Percentiles rank a stretch among this genome's conserved stretches.
Evolutionary conservation across 2,113 vertebrate species (phyloP).

Genomic region (Trogon surrucura): DNA sequence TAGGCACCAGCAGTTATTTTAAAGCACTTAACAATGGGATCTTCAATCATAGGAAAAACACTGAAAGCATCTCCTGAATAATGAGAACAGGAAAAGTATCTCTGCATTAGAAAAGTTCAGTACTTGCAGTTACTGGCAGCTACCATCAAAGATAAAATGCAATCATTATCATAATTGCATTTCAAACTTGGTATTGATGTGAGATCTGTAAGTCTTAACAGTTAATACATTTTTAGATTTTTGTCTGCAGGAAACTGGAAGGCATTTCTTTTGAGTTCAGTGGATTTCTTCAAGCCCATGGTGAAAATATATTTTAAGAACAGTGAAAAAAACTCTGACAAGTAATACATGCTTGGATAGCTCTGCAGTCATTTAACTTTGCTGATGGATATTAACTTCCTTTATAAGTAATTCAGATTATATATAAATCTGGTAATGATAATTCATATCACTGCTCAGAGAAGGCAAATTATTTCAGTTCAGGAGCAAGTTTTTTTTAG

Average conservation of each 20-base stretch:
- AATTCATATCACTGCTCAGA: conserved; percentile 38
- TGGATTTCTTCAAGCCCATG: background rate
- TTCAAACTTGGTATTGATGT: background rate
- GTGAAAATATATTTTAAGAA: conserved; percentile 22
- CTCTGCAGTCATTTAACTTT: conserved; percentile 30
- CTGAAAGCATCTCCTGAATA: background rate
- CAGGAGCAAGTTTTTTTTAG: background rate
- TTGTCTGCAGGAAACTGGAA: background rate
- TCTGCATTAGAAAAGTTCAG: background rate
- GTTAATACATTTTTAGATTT: conserved; percentile 1
- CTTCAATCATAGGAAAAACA: background rate
- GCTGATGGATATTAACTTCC: conserved; percentile 25
- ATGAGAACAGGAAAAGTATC: background rate
- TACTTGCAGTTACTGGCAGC: background rate
- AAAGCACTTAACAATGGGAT: background rate
- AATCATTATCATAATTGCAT: background rate
- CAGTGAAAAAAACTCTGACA: background rate
- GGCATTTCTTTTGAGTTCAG: background rate
- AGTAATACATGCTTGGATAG: background rate
- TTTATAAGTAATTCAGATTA: conserved; percentile 35
- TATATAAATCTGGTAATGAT: conserved; percentile 31
- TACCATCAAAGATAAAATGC: background rate
- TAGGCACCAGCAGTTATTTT: background rate
- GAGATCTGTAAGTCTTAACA: background rate
- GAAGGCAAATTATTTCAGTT: conserved; percentile 23